Conservation (phyloP, 2,888 invertebrate genomes). For the Erebia epiphron region DNA sequence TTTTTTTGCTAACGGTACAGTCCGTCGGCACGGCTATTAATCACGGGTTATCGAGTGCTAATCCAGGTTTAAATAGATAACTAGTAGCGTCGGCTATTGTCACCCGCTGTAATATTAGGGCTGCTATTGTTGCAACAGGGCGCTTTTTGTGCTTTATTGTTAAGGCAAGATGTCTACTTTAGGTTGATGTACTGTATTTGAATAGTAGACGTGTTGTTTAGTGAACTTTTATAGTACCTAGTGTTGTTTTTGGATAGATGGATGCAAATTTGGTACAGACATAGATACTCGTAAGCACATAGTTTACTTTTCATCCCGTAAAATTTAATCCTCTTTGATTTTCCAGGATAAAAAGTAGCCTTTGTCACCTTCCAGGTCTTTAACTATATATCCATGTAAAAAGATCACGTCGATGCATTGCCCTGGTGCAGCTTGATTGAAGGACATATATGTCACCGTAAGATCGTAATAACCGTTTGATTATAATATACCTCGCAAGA, state of each 20-base stretch:
- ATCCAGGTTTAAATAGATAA: constrained; percentile 84
- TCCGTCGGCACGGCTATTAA: constrained; percentile 74
- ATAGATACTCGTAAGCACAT: too few species aligned
- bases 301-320: too few species aligned
- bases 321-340: too few species aligned
- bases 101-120: constrained; percentile 54
- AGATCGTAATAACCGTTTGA: too few species aligned
- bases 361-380: too few species aligned
- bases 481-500: too few species aligned
- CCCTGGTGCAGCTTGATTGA: too few species aligned
- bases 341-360: too few species aligned
- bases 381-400: too few species aligned
- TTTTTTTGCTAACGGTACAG: constrained; percentile 60
- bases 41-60: constrained; percentile 83
- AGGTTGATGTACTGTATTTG: not conserved
- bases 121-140: constrained; percentile 42
- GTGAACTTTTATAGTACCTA: not conserved
- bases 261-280: too few species aligned
- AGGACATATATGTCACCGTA: too few species aligned
- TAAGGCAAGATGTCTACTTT: constrained; percentile 5
- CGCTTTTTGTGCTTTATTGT: constrained; percentile 9
- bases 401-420: too few species aligned
- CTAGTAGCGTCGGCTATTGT: constrained; percentile 78
- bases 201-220: not conserved
- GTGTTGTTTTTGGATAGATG: not conserved